A percentile compares a stretch with the other conserved stretches of the same genome.
Conservation (phyloP, 2,888 invertebrate genomes). For the Caradrina kadenii region DNA sequence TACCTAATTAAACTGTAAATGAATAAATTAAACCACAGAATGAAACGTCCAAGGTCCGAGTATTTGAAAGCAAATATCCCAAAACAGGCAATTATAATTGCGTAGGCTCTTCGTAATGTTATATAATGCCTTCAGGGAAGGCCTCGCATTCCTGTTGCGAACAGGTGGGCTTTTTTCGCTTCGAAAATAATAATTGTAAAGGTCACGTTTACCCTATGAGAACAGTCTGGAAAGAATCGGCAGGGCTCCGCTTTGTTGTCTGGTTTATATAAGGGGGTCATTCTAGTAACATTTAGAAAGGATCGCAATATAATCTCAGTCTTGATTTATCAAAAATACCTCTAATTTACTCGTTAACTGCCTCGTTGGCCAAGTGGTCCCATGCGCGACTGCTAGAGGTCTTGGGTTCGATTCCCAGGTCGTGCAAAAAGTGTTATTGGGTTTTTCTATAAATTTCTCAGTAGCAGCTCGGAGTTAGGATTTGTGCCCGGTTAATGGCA, state of each 20-base stretch:
- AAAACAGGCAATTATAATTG: constrained; percentile 60
- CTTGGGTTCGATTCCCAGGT: too few relatives aligned
- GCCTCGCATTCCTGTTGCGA: constrained; percentile 23
- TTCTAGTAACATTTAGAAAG: too few relatives aligned
- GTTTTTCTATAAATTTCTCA: too few relatives aligned
- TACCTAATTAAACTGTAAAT: constrained; percentile 59
- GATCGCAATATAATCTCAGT: too few relatives aligned
- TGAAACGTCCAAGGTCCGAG: constrained; percentile 52
- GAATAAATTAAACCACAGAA: constrained; percentile 60
- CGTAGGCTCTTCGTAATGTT: constrained; percentile 45
- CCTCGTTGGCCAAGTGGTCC: too few relatives aligned
- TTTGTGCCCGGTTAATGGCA: too few relatives aligned
- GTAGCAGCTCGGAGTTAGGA: too few relatives aligned
- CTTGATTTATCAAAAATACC: too few relatives aligned
- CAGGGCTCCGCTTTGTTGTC: constrained; percentile 1
- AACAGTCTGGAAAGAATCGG: constrained; percentile 10
- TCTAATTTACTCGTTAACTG: too few relatives aligned
- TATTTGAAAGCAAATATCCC: constrained; percentile 60
- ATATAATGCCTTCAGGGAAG: constrained; percentile 48
- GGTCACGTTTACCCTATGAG: constrained; percentile 24
- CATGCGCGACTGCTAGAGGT: too few relatives aligned
- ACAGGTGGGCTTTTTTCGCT: constrained; percentile 35
- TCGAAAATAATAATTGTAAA: constrained; percentile 35
- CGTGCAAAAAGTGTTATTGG: too few relatives aligned
- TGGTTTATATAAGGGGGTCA: neutral